Base-by-base conservation (phyloP, 2,113 vertebrate genomes). In the Varanus salvator region DNA sequence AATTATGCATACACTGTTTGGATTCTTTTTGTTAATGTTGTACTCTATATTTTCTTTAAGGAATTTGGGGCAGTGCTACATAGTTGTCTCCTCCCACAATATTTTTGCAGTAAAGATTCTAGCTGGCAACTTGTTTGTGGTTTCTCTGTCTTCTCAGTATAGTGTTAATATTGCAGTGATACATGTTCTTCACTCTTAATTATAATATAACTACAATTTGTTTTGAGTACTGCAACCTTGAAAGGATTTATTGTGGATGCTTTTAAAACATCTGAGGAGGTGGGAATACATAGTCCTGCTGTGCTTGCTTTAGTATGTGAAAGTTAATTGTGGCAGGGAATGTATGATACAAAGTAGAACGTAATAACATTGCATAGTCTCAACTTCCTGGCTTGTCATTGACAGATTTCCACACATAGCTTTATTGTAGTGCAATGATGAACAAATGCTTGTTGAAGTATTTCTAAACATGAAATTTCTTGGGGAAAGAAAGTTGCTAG, bases 201-300 rank as follows among this genome's bases (percentile, higher is more conserved):
- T 76, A 50, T 76, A 27, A 66, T 0, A 17, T 14, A 25, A 3
- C 19, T 23, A n/a, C 54, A 8, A 14, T 64, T 4, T 74, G 82
- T 74, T 48, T 74, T 48, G 60, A 50, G 27, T n/a, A 17, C 8
- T 48, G 29, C 6, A 54, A 78, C 50, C 85, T 72, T 54, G 9
- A 31, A 50, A 34, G 25, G 0, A 38, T 84, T 82, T 0, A 72
- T 12, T 82, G 9, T 1, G 0, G 6, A 31, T 9, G 12, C 0
- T 0, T 44, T 75, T 60, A 84, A n/a, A 52, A 23, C 0, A 14
- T 1, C 0, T 0, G 5, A 0, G 23, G 27, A 2, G 27, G 15
- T 54, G 38, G 0, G 12, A 6, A 38, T 89, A 21, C 38, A 77
- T 77, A 1, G 12, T 44, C 23, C 50, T 6, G 6, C 44, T 81